Base-by-base conservation (phyloP, 2,797 vertebrate genomes). In the Menidia menidia region DNA sequence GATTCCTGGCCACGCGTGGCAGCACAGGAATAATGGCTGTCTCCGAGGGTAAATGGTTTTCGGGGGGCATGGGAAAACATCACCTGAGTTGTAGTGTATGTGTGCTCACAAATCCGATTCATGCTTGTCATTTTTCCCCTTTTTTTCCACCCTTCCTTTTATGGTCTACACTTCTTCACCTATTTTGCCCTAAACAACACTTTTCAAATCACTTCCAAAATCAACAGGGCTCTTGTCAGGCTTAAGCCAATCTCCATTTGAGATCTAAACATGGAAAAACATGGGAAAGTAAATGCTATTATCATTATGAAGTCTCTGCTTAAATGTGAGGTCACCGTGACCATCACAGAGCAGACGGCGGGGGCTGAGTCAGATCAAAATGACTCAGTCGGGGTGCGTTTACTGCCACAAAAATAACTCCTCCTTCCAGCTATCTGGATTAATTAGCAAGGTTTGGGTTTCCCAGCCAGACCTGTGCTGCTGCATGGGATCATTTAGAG, bases 321-420 rank as follows among this genome's bases (percentile, higher is more conserved):
- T 57, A 54, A 60, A 54, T 41, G 35, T 2, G 31, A 69, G 33
- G 39, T 56, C 61, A 60, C 43, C 33, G 51, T 48, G 45, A 67
- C 60, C 52, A 33, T 35, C 61, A 72, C 6, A 2, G 30, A 60
- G 64, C 74, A 16, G 30, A 59, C 42, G 44, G 25, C 0, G 32
- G 50, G 35, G 47, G 33, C 16, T 57, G 71, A 76, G 43, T 65
- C 64, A 67, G 42, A 54, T 43, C 11, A 7, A 68, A 80, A 67
- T 51, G 32, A 64, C 48, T 72, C 41, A 66, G 63, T 74, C 41
- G 64, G 63, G 3, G 6, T 52, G 0, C 47, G 39, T 3, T 57
- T 4, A 9, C 12, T 4, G 43, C n/a, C 30, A 62, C 0, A 48
- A 71, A 62, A 50, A 44, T 32, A 67, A 56, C 63, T 50, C 25